Evolutionary conservation across 2,113 vertebrate species (phyloP).

Genomic region (Patagioenas fasciata): DNA sequence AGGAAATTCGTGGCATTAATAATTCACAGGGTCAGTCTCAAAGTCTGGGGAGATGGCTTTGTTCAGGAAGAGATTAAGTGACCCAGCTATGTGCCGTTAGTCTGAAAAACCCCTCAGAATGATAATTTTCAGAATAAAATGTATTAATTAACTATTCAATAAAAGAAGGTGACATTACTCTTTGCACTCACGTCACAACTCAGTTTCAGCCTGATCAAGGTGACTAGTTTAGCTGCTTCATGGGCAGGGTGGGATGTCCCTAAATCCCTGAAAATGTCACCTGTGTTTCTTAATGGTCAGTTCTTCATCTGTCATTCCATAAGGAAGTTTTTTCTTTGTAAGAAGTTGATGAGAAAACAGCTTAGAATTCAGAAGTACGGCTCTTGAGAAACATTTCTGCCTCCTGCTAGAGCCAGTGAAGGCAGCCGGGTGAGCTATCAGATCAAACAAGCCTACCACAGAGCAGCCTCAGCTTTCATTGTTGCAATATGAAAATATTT

Average conservation of each 20-base stretch:
- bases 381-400: not conserved
- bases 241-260: not conserved
- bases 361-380: not conserved
- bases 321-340: not conserved
- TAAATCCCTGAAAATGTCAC: not conserved
- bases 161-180: not conserved
- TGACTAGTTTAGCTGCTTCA: not conserved
- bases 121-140: not conserved
- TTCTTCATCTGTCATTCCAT: not conserved
- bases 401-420: not conserved
- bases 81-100: not conserved
- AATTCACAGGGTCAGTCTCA: not conserved
- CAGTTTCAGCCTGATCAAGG: not conserved
- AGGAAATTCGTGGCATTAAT: not conserved
- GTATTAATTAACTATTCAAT: not conserved
- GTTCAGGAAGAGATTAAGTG: not conserved
- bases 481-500: conserved; percentile 26
- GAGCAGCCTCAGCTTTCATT: conserved; percentile 21
- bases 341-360: not conserved
- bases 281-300: not conserved
- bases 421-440: not conserved
- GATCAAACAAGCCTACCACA: conserved; percentile 50
- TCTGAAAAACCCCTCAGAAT: not conserved
- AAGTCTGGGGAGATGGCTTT: not conserved
- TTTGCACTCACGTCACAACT: not conserved